Percentiles rank a stretch among this genome's conserved stretches.
Conservation (phyloP, 1,140 invertebrate species). For the Aphaenogaster rudis region DNA sequence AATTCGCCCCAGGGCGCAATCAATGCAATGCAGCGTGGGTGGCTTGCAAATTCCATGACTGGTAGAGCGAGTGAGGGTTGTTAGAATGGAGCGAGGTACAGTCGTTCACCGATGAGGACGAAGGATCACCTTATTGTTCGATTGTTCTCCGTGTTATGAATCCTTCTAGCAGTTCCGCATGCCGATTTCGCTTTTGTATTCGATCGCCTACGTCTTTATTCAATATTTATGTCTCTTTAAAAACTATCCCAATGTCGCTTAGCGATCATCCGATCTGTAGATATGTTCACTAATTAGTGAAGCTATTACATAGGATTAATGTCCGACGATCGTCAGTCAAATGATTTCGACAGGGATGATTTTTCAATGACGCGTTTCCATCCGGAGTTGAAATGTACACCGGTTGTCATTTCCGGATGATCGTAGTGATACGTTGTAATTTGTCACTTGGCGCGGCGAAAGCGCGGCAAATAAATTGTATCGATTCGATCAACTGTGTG, state of each 20-base stretch:
- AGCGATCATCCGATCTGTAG: not conserved
- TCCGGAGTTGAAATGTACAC: conserved; percentile 11
- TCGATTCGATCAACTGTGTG: conserved; percentile 58
- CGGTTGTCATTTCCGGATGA: not conserved
- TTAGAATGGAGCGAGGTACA: conserved; percentile 37
- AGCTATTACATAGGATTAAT: not conserved
- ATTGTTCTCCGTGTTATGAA: conserved; percentile 30
- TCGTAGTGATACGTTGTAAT: conserved; percentile 52
- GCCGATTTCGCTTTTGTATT: not conserved
- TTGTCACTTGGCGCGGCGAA: conserved; percentile 52
- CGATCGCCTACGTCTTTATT: not conserved
- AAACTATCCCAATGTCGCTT: not conserved
- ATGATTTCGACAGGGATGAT: conserved; percentile 28
- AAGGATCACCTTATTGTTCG: conserved; percentile 49
- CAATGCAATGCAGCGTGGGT: conserved; percentile 65
- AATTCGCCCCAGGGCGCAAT: conserved; percentile 71
- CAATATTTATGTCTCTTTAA: not conserved
- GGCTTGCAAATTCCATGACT: conserved; percentile 67
- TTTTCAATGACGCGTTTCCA: conserved; percentile 23
- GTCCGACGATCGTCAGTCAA: not conserved
- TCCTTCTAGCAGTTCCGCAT: not conserved
- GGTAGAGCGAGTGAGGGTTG: not conserved
- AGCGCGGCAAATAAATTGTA: conserved; percentile 58
- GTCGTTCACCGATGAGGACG: conserved; percentile 49
- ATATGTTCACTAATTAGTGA: not conserved